Evolutionary conservation across 2,888 invertebrate species (phyloP), one percentile per base, ranked within the genome.

Genomic region (Tetragnatha montana): DNA sequence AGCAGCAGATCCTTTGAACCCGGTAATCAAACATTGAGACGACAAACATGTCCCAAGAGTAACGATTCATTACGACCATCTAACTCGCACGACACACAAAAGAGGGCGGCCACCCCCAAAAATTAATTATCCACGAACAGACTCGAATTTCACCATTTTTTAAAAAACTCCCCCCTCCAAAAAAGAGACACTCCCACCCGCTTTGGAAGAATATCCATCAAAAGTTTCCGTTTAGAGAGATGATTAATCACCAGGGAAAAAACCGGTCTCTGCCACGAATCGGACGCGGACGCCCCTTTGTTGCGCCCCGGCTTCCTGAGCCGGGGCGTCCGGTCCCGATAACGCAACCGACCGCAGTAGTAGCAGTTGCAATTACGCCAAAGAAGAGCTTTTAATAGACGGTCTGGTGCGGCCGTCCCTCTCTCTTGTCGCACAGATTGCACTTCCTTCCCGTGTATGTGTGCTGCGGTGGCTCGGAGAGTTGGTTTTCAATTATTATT

Each of bases 271-370:
- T 22, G 74, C 69, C 19, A 79, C 22, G 19, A 82, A 60, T n/a
- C 70, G 22, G 74, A 35, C 35, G 35, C 4, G 35, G 35, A 35
- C 60, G 19, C 78, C 70, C 71, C 19, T 81, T 81, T 81, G 81
- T 81, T 81, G 71, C 60, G 60, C 73, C 10, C 74, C 21, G 21
- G 35, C 82, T 82, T 82, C 82, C 82, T 82, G 74, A 82, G 73
- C 82, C 4, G 35, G 50, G 68, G 60, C 17, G 12, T 35, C 79
- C 79, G 22, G 68, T 49, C 79, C 71, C n/a, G 81, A 81, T 81
- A 81, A 49, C 47, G 71, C 50, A 60, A 8, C 17, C n/a, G 49
- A 69, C n/a, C 73, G n/a, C 76, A n/a, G n/a, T n/a, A n/a, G n/a
- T n/a, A n/a, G n/a, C 21, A 70, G 35, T 49, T 70, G 51, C 51